Evolutionary conservation across 1,140 invertebrate species (phyloP).

Genomic region (Megathymus violae): DNA sequence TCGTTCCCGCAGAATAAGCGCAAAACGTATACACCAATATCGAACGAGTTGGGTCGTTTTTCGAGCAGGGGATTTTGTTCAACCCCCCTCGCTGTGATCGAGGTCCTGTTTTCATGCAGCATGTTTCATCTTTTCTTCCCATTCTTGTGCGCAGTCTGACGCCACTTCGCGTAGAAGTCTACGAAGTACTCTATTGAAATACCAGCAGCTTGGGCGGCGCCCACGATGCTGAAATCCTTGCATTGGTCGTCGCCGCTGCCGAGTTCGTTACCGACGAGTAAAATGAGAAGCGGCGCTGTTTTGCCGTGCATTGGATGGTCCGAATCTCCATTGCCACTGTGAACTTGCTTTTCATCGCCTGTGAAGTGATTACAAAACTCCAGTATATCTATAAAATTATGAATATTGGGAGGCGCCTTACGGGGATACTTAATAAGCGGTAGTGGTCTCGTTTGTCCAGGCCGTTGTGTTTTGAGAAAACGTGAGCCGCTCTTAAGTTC

Average conservation of each 20-base stretch:
- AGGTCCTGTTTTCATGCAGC: constrained; percentile 44
- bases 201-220: constrained; percentile 71
- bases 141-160: constrained; percentile 67
- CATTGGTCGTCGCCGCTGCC: constrained; percentile 61
- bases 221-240: constrained; percentile 74
- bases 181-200: constrained; percentile 75
- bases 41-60: constrained; percentile 25
- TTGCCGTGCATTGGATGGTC: constrained; percentile 61
- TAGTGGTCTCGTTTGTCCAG: constrained; percentile 89
- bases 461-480: constrained; percentile 91
- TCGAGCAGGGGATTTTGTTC: constrained; percentile 23
- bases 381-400: constrained; percentile 79
- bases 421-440: constrained; percentile 90
- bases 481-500: constrained; percentile 93
- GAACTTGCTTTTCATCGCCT: constrained; percentile 61
- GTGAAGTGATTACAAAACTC: constrained; percentile 81
- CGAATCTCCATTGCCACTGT: constrained; percentile 67
- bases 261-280: constrained; percentile 70
- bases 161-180: constrained; percentile 79
- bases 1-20: constrained; percentile 19
- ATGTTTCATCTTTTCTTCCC: constrained; percentile 79
- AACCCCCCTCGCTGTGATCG: constrained; percentile 52
- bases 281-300: constrained; percentile 58
- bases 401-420: constrained; percentile 77
- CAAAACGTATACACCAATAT: constrained; percentile 18